phyloP scores from a whole-genome alignment of 2,797 vertebrate genomes.

The Monodelphis domestica region DNA sequence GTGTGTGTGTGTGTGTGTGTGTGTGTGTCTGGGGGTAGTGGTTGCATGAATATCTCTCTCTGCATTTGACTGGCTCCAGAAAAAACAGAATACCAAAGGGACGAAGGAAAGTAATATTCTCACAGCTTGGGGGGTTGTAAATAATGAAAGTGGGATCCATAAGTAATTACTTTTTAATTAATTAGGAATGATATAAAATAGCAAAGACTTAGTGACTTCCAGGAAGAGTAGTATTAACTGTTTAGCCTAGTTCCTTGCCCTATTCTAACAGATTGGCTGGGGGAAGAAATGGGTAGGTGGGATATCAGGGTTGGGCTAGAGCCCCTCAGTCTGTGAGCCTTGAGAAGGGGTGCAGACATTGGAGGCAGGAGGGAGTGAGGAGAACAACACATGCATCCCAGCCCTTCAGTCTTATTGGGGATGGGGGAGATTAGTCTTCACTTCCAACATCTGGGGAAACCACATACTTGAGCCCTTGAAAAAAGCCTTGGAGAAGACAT shows the following conservation, averaged over 20 bases:
- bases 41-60: background rate
- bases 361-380: too few species aligned
- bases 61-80: background rate
- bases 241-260: slow-evolving; percentile 66
- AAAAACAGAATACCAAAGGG: slow-evolving; percentile 49
- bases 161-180: slow-evolving; percentile 85
- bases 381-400: background rate
- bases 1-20: background rate
- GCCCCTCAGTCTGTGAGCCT: background rate
- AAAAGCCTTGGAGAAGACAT: background rate
- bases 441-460: background rate
- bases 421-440: background rate
- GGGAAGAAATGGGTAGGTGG: background rate
- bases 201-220: slow-evolving; percentile 62
- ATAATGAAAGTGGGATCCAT: slow-evolving; percentile 79
- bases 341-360: background rate
- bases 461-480: background rate
- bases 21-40: background rate
- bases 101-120: slow-evolving; percentile 53
- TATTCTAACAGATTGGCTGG: slow-evolving; percentile 74
- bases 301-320: background rate
- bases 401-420: background rate
- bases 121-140: slow-evolving; percentile 48
- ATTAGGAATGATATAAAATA: slow-evolving; percentile 83
- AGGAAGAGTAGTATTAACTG: slow-evolving; percentile 25